Conservation (phyloP, 2,113 vertebrate species). For the Nycticorax nycticorax region DNA sequence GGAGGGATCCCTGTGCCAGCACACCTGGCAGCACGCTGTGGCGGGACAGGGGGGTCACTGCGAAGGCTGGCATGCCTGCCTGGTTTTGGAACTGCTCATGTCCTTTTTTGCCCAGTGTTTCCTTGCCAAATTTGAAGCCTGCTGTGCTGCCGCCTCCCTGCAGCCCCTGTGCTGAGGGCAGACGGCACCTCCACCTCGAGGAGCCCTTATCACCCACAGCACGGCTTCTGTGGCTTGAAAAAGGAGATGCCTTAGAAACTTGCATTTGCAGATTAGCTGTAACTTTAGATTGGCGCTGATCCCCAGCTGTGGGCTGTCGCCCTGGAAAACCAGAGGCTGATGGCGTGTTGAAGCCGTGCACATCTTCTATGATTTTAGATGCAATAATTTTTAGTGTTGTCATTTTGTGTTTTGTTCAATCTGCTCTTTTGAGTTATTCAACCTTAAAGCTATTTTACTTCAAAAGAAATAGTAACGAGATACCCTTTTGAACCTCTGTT, state of each 20-base stretch:
- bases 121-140: accelerated
- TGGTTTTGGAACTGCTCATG: not conserved
- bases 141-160: not conserved
- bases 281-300: not conserved
- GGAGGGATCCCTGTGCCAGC: not conserved
- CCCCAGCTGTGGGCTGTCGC: not conserved
- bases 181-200: accelerated
- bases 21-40: not conserved
- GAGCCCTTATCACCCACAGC: accelerated
- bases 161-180: not conserved
- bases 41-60: accelerated
- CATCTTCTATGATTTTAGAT: accelerated
- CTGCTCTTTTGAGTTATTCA: not conserved
- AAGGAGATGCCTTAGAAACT: not conserved
- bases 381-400: accelerated
- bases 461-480: not conserved
- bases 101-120: not conserved
- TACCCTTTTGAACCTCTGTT: not conserved
- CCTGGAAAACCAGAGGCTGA: not conserved
- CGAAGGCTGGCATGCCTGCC: no score
- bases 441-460: not conserved
- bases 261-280: not conserved
- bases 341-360: accelerated
- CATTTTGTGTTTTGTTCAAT: accelerated
- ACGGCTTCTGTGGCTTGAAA: not conserved